Percentiles rank a stretch among this genome's conserved stretches.
Evolutionary conservation across 1,140 invertebrate species (phyloP).

Genomic region (Protaetia brevitarsis): DNA sequence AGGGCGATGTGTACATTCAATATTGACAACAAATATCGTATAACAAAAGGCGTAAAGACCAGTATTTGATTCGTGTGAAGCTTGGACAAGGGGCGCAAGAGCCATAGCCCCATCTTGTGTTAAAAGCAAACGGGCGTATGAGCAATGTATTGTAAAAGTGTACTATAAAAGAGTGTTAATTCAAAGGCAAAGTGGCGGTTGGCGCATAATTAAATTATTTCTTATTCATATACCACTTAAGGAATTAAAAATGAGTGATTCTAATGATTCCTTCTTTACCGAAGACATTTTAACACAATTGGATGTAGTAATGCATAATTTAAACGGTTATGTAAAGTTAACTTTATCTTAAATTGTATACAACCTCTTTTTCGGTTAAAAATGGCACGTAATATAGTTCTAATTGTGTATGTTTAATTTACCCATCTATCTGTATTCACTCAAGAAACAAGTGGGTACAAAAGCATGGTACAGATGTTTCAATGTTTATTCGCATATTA

Average conservation of each 20-base stretch:
- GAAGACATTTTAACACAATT: not conserved
- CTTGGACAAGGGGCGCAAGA: not conserved
- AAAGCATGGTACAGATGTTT: too few relatives aligned
- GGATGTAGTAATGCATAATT: not conserved
- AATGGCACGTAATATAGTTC: too few relatives aligned
- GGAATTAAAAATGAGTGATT: not conserved
- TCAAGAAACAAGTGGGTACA: too few relatives aligned
- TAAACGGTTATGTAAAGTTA: too few relatives aligned
- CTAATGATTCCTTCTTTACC: not conserved
- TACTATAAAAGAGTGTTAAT: not conserved
- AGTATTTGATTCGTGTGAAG: not conserved
- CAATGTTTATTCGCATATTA: too few relatives aligned
- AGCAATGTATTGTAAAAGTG: not conserved
- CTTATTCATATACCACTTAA: not conserved
- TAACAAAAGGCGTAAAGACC: not conserved
- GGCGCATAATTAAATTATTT: not conserved
- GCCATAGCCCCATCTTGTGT: not conserved
- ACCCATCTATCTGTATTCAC: too few relatives aligned
- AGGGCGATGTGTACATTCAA: not conserved
- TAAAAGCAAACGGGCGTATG: not conserved
- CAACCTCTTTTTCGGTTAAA: too few relatives aligned
- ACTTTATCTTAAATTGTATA: too few relatives aligned
- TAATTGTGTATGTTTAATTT: too few relatives aligned
- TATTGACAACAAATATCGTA: not conserved
- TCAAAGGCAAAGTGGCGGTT: not conserved